These are phyloP conservation scores for Cryptophagus acutangulus DNA, from an alignment of 2,888 invertebrate genomes.

Conservation along the genomic window DNA sequence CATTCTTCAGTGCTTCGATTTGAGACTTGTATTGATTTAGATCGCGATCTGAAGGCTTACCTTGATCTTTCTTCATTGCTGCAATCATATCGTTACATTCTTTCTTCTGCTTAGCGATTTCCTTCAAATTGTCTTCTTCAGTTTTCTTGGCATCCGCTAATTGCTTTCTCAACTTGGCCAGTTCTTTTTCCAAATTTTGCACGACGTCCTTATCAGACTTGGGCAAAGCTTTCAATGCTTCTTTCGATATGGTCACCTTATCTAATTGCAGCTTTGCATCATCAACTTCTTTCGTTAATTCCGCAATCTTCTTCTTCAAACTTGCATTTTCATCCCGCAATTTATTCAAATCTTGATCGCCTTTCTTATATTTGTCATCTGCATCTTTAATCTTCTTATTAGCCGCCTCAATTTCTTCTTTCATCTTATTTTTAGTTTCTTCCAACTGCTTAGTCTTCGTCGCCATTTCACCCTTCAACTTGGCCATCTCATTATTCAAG, in stretches of 20 bases:
- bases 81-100: slow-evolving; percentile 37
- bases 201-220: neutral
- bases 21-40: slow-evolving; percentile 2
- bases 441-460: slow-evolving; percentile 21
- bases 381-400: slow-evolving; percentile 14
- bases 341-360: no score
- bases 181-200: neutral
- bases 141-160: neutral
- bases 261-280: neutral
- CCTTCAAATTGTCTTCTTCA: slow-evolving; percentile 2
- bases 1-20: neutral
- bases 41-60: neutral
- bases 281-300: slow-evolving; percentile 12
- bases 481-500: slow-evolving; percentile 21
- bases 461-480: slow-evolving; percentile 20
- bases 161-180: slow-evolving; percentile 1
- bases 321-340: slow-evolving; percentile 19
- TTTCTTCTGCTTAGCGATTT: slow-evolving; percentile 33
- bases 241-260: neutral
- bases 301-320: slow-evolving; percentile 16
- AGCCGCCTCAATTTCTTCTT: slow-evolving; percentile 16
- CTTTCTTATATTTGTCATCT: no score
- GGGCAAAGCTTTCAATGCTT: neutral
- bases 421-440: slow-evolving; percentile 21
- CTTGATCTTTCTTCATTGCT: slow-evolving; percentile 49